Percentiles rank a stretch among this genome's conserved stretches.
Conservation (phyloP, 2,888 invertebrate genomes). For the Theodoxus fluviatilis region DNA sequence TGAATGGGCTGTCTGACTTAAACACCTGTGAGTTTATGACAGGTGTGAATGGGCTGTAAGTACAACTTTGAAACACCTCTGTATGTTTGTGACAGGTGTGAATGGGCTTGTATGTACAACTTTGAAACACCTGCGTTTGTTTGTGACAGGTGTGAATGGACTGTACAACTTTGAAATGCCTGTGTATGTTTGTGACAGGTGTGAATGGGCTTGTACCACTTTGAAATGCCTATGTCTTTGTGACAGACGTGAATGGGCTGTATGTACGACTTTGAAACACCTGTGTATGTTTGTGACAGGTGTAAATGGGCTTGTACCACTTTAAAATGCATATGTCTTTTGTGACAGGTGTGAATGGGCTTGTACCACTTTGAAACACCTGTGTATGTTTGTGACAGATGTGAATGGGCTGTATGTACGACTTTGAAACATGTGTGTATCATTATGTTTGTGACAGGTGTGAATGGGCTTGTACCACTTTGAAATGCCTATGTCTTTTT, state of each 20-base stretch:
- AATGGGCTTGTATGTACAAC: no score
- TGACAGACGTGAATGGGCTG: neutral
- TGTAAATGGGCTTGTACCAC: neutral
- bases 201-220: neutral
- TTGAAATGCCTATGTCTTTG: neutral
- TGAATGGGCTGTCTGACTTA: no score
- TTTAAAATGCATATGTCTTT: neutral
- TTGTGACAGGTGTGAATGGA: no score
- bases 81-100: no score
- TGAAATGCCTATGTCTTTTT: neutral
- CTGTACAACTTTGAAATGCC: no score
- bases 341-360: conserved; percentile 72
- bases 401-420: neutral
- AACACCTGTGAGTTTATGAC: no score
- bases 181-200: neutral
- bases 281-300: neutral
- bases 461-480: neutral
- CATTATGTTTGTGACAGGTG: neutral
- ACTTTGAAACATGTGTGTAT: neutral
- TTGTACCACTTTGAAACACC: conserved; percentile 99
- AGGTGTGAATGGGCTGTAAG: no score
- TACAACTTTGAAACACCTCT: no score
- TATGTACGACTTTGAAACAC: neutral
- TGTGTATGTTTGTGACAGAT: no score
- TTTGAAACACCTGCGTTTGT: no score